These are phyloP conservation scores for Tachysurus vachellii DNA, from an alignment of 2,113 vertebrate genomes.

Conservation along the genomic window DNA sequence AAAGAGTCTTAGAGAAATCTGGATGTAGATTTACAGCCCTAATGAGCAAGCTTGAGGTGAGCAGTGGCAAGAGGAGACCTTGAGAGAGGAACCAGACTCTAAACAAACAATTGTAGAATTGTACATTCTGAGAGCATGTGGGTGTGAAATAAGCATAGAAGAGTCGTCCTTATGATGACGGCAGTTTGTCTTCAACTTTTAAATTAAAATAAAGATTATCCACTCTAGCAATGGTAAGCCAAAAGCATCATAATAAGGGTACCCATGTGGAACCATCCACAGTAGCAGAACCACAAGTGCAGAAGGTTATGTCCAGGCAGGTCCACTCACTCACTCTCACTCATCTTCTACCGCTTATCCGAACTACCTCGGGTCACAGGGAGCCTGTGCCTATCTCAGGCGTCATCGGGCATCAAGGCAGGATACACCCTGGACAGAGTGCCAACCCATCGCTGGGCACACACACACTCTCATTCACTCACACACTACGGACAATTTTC, in stretches of 20 bases:
- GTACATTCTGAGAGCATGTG: neutral
- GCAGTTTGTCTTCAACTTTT: neutral
- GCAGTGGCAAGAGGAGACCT: neutral
- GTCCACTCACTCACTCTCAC: no score
- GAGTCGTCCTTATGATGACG: neutral
- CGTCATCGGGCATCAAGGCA: no score
- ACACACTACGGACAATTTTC: no score
- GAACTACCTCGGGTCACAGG: no score
- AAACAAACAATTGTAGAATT: neutral
- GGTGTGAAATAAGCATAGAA: neutral
- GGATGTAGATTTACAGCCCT: neutral
- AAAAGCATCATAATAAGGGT: neutral
- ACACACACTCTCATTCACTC: no score
- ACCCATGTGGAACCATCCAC: neutral
- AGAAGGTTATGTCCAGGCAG: neutral
- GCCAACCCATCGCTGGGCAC: no score
- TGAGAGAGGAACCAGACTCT: neutral
- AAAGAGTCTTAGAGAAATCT: neutral
- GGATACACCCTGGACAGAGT: no score
- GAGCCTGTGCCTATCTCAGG: no score
- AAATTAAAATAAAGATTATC: neutral
- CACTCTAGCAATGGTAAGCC: neutral
- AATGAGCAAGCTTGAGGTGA: neutral
- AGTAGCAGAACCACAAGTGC: neutral
- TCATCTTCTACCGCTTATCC: no score